Percentiles rank a stretch among this genome's conserved stretches.
Conservation (phyloP, 1,140 invertebrate species). For the Tigriopus japonicus region DNA sequence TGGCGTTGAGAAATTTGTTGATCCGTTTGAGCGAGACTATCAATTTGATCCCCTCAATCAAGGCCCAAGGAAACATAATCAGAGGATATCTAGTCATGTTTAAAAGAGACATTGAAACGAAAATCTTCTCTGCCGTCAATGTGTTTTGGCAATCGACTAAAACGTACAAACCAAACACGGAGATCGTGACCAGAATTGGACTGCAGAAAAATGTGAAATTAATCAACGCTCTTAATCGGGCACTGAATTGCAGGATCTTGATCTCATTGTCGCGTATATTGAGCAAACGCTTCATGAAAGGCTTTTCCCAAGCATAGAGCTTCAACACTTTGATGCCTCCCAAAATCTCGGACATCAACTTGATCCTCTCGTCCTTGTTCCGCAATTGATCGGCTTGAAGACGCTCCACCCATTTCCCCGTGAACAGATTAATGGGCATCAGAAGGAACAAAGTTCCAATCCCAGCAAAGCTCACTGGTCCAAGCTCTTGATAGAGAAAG, state of each 20-base stretch:
- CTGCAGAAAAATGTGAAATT: not conserved
- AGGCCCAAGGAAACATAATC: not conserved
- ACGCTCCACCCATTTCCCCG: not conserved
- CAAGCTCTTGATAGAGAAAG: not conserved
- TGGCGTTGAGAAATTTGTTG: not conserved
- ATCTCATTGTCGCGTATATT: constrained; percentile 22
- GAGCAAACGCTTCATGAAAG: constrained; percentile 39
- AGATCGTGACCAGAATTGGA: not conserved
- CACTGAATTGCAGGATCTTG: not conserved
- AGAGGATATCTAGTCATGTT: not conserved
- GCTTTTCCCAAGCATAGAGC: constrained; percentile 74
- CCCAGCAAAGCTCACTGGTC: not conserved
- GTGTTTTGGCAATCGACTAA: not conserved
- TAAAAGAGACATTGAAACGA: not conserved
- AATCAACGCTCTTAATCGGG: not conserved
- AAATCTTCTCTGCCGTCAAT: not conserved
- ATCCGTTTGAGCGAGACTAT: not conserved
- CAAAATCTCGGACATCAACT: constrained; percentile 35
- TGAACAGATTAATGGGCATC: not conserved
- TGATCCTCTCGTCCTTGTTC: constrained; percentile 1
- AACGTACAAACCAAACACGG: not conserved
- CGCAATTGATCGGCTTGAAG: not conserved
- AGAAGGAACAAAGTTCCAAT: not conserved
- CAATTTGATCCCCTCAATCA: not conserved
- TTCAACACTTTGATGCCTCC: constrained; percentile 51